These are phyloP conservation scores for Vanessa atalanta DNA, from an alignment of 1,140 invertebrate species.

Conservation along the genomic window DNA sequence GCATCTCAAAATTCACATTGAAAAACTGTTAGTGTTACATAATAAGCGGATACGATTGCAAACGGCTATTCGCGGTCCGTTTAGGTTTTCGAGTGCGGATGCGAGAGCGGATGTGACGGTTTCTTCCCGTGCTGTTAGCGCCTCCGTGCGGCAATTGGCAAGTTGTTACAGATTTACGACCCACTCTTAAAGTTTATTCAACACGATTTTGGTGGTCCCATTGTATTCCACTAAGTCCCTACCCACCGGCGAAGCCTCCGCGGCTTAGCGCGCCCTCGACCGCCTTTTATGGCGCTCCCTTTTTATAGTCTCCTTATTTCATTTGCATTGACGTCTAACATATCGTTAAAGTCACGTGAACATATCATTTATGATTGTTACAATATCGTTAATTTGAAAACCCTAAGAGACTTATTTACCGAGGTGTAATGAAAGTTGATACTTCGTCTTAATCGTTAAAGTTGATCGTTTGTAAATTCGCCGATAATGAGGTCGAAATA, in stretches of 20 bases:
- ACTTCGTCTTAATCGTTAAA: conserved; percentile 30
- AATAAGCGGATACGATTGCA: conserved; percentile 46
- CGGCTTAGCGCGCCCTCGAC: conserved; percentile 59
- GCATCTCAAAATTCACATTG: not conserved
- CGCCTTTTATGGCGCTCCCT: conserved; percentile 65
- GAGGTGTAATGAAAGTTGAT: conserved; percentile 42
- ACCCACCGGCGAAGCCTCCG: conserved; percentile 52
- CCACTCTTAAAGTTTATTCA: conserved; percentile 77
- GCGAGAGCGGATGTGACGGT: conserved; percentile 71
- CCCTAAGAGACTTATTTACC: conserved; percentile 37
- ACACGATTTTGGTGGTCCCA: conserved; percentile 76
- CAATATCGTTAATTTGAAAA: conserved; percentile 46
- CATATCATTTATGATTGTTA: conserved; percentile 45
- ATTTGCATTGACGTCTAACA: conserved; percentile 60
- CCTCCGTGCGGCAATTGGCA: conserved; percentile 77
- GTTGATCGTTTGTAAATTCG: conserved; percentile 26
- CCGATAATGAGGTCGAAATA: conserved; percentile 28
- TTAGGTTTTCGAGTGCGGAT: conserved; percentile 73
- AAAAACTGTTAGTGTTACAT: conserved; percentile 21
- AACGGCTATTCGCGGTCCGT: conserved; percentile 43
- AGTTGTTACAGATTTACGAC: conserved; percentile 77
- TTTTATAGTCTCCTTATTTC: conserved; percentile 73
- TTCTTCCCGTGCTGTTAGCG: conserved; percentile 68
- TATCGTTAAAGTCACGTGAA: conserved; percentile 43
- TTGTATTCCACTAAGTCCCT: conserved; percentile 68